phyloP scores from a whole-genome alignment of 1,140 invertebrate genomes.

The Zaprionus africanus region DNA sequence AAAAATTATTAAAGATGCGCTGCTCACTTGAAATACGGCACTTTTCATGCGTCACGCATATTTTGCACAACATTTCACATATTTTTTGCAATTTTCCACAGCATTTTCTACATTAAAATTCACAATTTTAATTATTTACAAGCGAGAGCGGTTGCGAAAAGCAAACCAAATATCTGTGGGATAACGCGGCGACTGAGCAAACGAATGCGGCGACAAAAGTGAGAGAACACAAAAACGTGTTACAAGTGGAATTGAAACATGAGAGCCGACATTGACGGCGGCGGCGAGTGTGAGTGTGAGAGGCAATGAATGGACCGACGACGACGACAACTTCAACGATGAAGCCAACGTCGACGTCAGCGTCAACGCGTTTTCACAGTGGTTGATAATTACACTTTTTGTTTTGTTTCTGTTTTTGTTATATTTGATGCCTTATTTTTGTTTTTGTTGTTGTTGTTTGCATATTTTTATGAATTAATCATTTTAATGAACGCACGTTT shows the following conservation, averaged over 20 bases:
- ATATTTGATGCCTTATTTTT: conserved; percentile 8
- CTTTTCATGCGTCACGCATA: conserved; percentile 18
- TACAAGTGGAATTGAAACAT: conserved; percentile 72
- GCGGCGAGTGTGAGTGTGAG: conserved; percentile 10
- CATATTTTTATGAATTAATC: conserved; percentile 66
- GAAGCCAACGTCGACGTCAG: conserved; percentile 8
- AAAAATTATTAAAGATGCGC: background rate
- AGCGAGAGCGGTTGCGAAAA: conserved; percentile 47
- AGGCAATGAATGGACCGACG: conserved; percentile 52
- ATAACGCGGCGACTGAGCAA: conserved; percentile 63
- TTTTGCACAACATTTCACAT: conserved; percentile 39
- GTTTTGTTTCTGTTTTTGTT: conserved; percentile 33
- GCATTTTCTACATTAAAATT: conserved; percentile 29
- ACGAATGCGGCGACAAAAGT: conserved; percentile 35
- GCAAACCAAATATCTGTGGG: conserved; percentile 60
- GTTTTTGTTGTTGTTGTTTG: conserved; percentile 20
- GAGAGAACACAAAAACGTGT: conserved; percentile 44
- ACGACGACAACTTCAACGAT: conserved; percentile 11
- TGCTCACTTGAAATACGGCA: conserved; percentile 46
- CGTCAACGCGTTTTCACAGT: conserved; percentile 57
- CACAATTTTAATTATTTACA: conserved; percentile 62
- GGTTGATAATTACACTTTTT: conserved; percentile 70
- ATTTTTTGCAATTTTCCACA: conserved; percentile 32
- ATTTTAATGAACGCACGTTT: conserved; percentile 72
- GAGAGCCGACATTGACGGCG: conserved; percentile 28